Evolutionary conservation across 2,888 invertebrate genomes (phyloP), one percentile per base, ranked within the genome.

Genomic region (Eristalis intricaria): DNA sequence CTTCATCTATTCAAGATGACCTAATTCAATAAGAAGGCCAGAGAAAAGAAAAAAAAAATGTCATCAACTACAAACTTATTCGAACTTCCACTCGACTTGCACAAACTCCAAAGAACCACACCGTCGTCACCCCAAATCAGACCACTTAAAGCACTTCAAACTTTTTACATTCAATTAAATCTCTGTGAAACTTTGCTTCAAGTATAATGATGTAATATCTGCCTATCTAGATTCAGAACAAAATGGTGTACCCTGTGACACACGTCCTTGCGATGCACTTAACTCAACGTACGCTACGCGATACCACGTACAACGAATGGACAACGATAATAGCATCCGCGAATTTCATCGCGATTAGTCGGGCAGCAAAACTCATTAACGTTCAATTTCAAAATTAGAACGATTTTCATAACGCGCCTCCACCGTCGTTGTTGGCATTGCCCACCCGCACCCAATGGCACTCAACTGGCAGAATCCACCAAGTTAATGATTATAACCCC

Each of bases 91-190:
- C 43, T 13, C 56, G 74, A 60, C 69, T 79, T 84, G 4, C 15
- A 58, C 15, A 38, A 76, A 83, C 69, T 68, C 74, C 66, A 15
- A 13, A 40, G 61, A 77, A 38, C 65, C 78, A 75, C 71, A 79
- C 22, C 71, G 58, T 60, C 71, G 58, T 60, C 64, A 66, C 60
- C 65, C 76, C 38, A 84, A 84, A 68, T 73, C 79, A 50, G 64
- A 73, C 84, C 87, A 87, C 79, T 87, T 80, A 73, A 84, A 76
- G 84, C 76, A 84, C 87, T 87, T 84, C 23, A 79, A 87, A 87
- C 73, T 84, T 87, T 84, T 84, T 73, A 87, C 87, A 84, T 83
- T 87, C 86, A 84, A 87, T 87, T 87, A 87, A 87, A 84, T 87
- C 79, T 76, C 60, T 71, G 65, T 38, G 63, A 86, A 63, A 76